phyloP scores from a whole-genome alignment of 2,888 invertebrate species.

The Dicroscelio sp. region DNA sequence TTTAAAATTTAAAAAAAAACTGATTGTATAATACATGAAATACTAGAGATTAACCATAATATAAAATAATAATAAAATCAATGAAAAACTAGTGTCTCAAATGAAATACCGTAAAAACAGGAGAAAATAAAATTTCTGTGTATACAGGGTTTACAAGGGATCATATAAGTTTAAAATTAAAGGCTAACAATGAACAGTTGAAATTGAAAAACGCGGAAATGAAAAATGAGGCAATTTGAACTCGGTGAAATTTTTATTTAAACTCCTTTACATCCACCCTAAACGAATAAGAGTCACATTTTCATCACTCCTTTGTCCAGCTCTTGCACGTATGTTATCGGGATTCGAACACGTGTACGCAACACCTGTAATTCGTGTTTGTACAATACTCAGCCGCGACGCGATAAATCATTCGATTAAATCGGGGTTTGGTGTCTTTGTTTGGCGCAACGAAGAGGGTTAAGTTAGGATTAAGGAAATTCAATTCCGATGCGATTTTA shows the following conservation, averaged over 20 bases:
- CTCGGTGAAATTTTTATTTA: not conserved
- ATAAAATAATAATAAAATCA: too few relatives aligned
- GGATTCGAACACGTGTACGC: conserved; percentile 71
- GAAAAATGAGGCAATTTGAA: not conserved
- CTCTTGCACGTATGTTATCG: conserved; percentile 68
- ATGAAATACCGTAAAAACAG: too few relatives aligned
- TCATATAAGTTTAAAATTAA: too few relatives aligned
- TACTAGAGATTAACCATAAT: too few relatives aligned
- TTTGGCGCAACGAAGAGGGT: conserved; percentile 59
- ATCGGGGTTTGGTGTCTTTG: conserved; percentile 66
- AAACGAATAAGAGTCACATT: conserved; percentile 51
- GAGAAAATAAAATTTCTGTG: too few relatives aligned
- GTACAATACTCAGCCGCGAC: conserved; percentile 73
- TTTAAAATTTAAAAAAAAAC: too few relatives aligned
- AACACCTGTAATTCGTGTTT: conserved; percentile 81
- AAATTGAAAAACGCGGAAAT: not conserved
- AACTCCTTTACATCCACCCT: conserved; percentile 26
- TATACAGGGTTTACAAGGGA: too few relatives aligned
- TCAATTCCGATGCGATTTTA: conserved; percentile 70
- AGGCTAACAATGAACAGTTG: too few relatives aligned
- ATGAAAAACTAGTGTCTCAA: too few relatives aligned
- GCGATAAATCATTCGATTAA: conserved; percentile 82
- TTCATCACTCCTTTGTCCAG: conserved; percentile 67
- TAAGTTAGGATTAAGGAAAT: conserved; percentile 68
- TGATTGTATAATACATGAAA: too few relatives aligned